Evolutionary conservation across 2,888 invertebrate genomes (phyloP).

Genomic region (Drosophila prolongata): DNA sequence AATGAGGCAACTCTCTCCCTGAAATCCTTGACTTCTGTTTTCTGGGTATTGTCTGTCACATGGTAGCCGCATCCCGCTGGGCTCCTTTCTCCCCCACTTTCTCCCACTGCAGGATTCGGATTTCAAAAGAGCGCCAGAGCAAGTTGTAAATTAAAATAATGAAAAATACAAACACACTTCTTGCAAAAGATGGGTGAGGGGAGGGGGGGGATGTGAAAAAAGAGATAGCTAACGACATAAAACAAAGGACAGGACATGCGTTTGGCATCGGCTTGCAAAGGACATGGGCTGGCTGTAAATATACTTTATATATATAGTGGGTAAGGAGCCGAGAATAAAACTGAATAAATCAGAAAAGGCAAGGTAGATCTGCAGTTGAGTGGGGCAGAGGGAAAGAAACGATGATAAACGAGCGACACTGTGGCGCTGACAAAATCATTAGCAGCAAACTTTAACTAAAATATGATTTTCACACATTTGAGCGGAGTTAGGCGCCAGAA

Average conservation of each 20-base stretch:
- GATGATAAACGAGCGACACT: constrained; percentile 66
- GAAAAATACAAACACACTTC: constrained; percentile 49
- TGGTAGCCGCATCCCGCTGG: constrained; percentile 48
- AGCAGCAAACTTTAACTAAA: constrained; percentile 68
- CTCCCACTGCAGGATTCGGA: constrained; percentile 43
- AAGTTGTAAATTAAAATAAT: constrained; percentile 68
- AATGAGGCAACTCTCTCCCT: constrained; percentile 7
- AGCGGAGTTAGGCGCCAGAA: constrained; percentile 61
- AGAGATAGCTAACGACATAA: constrained; percentile 35
- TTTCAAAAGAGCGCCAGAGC: constrained; percentile 63
- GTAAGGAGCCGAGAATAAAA: neutral
- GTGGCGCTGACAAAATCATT: constrained; percentile 69
- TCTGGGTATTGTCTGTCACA: constrained; percentile 39
- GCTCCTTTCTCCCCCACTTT: constrained; percentile 22
- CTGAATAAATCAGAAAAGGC: constrained; percentile 19
- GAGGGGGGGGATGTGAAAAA: constrained; percentile 16
- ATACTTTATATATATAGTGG: constrained; percentile 5
- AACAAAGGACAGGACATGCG: constrained; percentile 60
- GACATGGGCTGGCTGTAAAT: constrained; percentile 23
- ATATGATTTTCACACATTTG: constrained; percentile 60
- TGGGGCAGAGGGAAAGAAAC: neutral
- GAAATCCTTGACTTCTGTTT: constrained; percentile 28
- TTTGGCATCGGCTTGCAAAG: constrained; percentile 67
- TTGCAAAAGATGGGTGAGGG: neutral
- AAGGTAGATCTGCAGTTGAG: constrained; percentile 5